These are phyloP conservation scores for Galleria mellonella DNA, from an alignment of 1,140 invertebrate species.

Conservation along the genomic window DNA sequence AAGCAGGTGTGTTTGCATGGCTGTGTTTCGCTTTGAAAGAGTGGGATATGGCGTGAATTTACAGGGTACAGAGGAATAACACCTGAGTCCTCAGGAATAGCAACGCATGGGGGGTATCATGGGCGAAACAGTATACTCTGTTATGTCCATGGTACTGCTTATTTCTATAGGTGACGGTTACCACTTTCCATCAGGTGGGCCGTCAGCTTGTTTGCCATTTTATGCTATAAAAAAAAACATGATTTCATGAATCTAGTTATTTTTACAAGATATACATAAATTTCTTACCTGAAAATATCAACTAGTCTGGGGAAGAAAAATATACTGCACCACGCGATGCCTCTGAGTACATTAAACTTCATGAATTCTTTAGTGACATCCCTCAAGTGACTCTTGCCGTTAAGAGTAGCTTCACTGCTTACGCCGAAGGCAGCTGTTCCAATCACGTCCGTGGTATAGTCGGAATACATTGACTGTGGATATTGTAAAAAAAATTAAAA, in stretches of 20 bases:
- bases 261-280: background rate
- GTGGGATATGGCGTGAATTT: too few species aligned
- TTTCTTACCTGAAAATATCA: constrained; percentile 22
- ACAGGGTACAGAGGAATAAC: too few species aligned
- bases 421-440: constrained; percentile 76
- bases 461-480: constrained; percentile 49
- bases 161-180: too few species aligned
- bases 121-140: too few species aligned
- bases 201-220: too few species aligned
- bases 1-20: too few species aligned
- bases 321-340: constrained; percentile 22
- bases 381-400: constrained; percentile 21
- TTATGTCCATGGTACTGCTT: too few species aligned
- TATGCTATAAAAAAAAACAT: background rate
- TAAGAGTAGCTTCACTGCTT: constrained; percentile 29
- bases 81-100: too few species aligned
- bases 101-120: too few species aligned
- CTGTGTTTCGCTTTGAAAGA: too few species aligned
- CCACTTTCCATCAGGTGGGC: too few species aligned
- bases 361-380: constrained; percentile 25
- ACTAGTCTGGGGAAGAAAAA: constrained; percentile 38
- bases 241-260: background rate
- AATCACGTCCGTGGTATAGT: constrained; percentile 75
- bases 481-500: background rate
- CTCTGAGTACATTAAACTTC: constrained; percentile 18